Percentiles rank a stretch among this genome's conserved stretches.
Conservation (phyloP, 2,888 invertebrate genomes). For the Nudaria mundana region DNA sequence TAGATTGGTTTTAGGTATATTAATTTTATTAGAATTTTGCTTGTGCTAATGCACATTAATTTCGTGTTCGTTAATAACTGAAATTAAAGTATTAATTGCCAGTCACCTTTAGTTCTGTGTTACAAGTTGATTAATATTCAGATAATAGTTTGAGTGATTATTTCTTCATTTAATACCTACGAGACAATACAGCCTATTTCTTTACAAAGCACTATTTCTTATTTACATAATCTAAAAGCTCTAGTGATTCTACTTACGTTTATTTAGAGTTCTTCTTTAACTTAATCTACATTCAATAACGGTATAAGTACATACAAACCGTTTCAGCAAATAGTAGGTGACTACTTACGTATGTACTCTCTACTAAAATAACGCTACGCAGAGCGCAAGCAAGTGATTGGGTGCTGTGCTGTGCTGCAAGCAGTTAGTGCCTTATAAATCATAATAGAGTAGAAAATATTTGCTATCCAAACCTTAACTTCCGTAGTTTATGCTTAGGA, state of each 20-base stretch:
- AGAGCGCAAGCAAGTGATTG: slow-evolving; percentile 61
- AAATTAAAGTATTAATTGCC: slow-evolving; percentile 48
- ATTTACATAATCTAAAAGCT: slow-evolving; percentile 28
- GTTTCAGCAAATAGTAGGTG: no score
- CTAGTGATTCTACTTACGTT: slow-evolving; percentile 17
- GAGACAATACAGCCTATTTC: slow-evolving; percentile 18
- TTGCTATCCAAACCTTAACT: slow-evolving; percentile 26
- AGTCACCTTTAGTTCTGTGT: slow-evolving; percentile 59
- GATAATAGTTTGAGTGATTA: slow-evolving; percentile 13
- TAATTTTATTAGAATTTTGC: slow-evolving; percentile 30
- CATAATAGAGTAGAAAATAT: slow-evolving; percentile 49
- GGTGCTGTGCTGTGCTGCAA: slow-evolving; percentile 70
- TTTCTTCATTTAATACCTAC: slow-evolving; percentile 7
- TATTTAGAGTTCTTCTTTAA: slow-evolving; percentile 22
- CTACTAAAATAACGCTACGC: no score
- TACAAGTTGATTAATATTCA: slow-evolving; percentile 31
- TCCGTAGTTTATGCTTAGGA: background rate
- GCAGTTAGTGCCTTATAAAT: slow-evolving; percentile 64
- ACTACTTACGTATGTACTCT: slow-evolving; percentile 26
- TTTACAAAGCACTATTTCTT: slow-evolving; percentile 31
- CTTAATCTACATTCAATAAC: slow-evolving; percentile 27
- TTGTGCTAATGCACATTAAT: slow-evolving; percentile 27
- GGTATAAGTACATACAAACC: slow-evolving; percentile 23
- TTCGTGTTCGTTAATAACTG: slow-evolving; percentile 35
- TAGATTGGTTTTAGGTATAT: slow-evolving; percentile 57